phyloP scores from a whole-genome alignment of 2,113 vertebrate species.

The Anas platyrhynchos region DNA sequence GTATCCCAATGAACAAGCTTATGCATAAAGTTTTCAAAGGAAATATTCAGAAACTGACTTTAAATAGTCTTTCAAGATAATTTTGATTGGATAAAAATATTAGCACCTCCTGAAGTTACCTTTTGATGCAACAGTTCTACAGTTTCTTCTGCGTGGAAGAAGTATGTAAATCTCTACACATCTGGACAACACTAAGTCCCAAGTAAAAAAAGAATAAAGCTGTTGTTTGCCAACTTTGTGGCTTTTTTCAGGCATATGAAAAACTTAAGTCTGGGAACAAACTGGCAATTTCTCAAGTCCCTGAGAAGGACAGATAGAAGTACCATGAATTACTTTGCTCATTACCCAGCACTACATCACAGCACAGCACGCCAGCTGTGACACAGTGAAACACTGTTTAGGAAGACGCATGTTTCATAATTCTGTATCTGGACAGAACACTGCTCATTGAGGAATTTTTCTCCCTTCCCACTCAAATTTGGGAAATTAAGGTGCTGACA shows the following conservation, averaged over 20 bases:
- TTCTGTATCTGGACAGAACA: background rate
- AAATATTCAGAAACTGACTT: background rate
- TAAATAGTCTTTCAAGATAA: background rate
- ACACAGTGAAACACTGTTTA: background rate
- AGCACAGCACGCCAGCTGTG: background rate
- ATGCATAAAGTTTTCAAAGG: background rate
- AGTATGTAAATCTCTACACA: background rate
- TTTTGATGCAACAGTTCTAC: background rate
- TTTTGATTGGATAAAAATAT: background rate
- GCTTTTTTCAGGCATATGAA: constrained; percentile 4
- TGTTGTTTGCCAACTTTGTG: background rate
- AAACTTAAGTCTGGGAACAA: background rate
- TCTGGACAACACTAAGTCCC: background rate
- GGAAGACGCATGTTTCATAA: background rate
- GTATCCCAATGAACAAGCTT: background rate
- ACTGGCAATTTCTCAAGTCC: background rate
- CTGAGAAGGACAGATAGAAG: background rate
- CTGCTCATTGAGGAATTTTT: background rate
- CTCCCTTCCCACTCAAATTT: background rate
- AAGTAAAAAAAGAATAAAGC: background rate
- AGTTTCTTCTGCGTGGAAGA: background rate
- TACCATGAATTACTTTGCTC: background rate
- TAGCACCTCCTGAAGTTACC: background rate
- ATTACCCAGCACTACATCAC: background rate
- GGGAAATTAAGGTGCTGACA: background rate